Evolutionary conservation across 2,113 vertebrate genomes (phyloP).

Genomic region (Apodemus sylvaticus): DNA sequence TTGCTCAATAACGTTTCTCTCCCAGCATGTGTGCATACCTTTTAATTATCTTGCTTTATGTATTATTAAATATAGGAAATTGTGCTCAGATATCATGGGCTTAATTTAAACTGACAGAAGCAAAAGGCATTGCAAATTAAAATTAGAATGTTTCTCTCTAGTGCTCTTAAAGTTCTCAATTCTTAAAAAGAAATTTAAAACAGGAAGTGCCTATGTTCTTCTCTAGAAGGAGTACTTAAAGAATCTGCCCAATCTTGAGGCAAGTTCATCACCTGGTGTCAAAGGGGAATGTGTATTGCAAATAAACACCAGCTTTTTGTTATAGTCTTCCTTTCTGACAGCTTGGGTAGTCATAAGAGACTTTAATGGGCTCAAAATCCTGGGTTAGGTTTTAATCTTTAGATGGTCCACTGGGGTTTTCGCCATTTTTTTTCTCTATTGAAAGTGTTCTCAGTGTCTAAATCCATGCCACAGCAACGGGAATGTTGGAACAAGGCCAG

Average conservation of each 20-base stretch:
- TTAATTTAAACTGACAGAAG: conserved; percentile 78
- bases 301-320: conserved; percentile 5
- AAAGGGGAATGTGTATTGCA: not conserved
- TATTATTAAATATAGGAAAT: conserved; percentile 82
- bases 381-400: not conserved
- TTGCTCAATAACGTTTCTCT: conserved; percentile 59
- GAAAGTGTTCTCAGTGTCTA: not conserved
- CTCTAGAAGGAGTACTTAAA: conserved; percentile 29
- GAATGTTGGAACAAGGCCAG: conserved; percentile 1
- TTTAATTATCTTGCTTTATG: conserved; percentile 81
- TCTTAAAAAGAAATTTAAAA: conserved; percentile 63
- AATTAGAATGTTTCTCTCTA: conserved; percentile 60
- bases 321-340: not conserved
- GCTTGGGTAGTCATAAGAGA: not conserved
- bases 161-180: conserved; percentile 58
- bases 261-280: conserved; percentile 17
- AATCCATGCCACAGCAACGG: not conserved
- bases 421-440: not conserved
- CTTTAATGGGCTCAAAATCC: not conserved
- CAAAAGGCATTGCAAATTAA: conserved; percentile 70
- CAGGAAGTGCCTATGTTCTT: conserved; percentile 54
- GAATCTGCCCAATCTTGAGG: conserved; percentile 29
- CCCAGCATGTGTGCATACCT: conserved; percentile 75
- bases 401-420: not conserved
- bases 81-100: conserved; percentile 75